Base-by-base conservation (phyloP, 1,140 invertebrate species). In the Hycleus phaleratus region DNA sequence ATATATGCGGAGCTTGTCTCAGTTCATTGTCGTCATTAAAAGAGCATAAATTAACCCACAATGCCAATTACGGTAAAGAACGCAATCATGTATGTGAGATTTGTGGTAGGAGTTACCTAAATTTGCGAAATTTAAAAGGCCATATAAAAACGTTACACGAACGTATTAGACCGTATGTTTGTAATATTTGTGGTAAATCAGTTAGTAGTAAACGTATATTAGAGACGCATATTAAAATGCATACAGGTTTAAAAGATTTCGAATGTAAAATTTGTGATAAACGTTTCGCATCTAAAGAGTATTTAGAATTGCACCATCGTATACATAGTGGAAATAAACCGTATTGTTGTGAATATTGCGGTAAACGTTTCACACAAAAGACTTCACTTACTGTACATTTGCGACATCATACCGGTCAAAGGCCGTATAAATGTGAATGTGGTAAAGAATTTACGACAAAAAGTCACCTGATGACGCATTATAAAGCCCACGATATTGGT, bases 311-410 rank as follows among this genome's bases (percentile, higher is more conserved):
- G 58, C 88, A 91, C 76, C 85, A 86, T 69, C 70, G 84, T 3
- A 83, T 81, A 0, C 85, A 86, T 63, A 84, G 82, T 0, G 82
- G 86, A 3, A 87, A 91, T 68, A 85, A 88, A 64, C 89, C 88
- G 0, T 90, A 88, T 68, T 80, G 79, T 25, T 91, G 88, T 73
- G 80, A 82, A 49, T 78, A 81, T 55, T 93, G 90, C 73, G 82
- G 81, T 4, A 76, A 86, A 51, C 79, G 83, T 58, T 90, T 90
- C 68, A 85, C 87, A n/a, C 77, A 84, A 66, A 83, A 82, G 48
- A 73, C 67, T 4, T 69, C 68, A 9, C 61, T 71, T 32, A 73
- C 63, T 26, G 63, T 66, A 1, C 72, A 72, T 56, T 79, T 87
- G 53, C 72, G 87, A 59, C 86, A 83, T n/a, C 88, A 91, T 63